Evolutionary conservation across 2,888 invertebrate species (phyloP).

Genomic region (Drosophila lacicola): DNA sequence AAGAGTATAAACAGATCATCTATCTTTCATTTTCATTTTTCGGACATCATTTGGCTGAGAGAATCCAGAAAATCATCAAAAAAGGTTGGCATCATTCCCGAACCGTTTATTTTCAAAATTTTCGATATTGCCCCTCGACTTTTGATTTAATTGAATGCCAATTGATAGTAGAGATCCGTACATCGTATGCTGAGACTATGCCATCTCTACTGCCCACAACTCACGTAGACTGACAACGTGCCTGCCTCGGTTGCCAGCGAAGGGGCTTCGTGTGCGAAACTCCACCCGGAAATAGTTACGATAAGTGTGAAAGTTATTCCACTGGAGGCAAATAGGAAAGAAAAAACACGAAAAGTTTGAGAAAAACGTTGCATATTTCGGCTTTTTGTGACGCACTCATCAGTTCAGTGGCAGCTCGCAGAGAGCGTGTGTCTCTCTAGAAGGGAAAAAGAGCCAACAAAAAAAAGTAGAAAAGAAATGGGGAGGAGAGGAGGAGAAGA

Average conservation of each 20-base stretch:
- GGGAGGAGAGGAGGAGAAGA: not conserved
- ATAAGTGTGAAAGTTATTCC: conserved; percentile 28
- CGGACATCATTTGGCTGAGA: no score
- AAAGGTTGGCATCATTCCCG: no score
- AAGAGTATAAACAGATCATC: no score
- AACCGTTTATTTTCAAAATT: no score
- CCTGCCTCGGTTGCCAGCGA: not conserved
- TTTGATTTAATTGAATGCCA: no score
- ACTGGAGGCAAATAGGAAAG: conserved; percentile 17
- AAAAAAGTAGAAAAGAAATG: not conserved
- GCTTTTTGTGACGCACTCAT: conserved; percentile 13
- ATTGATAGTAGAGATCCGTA: no score
- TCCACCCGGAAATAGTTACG: conserved; percentile 20
- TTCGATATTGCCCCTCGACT: no score
- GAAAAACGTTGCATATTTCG: conserved; percentile 19
- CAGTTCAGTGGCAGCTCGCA: not conserved
- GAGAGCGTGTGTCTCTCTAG: not conserved
- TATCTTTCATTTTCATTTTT: no score
- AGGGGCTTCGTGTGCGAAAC: conserved; percentile 8
- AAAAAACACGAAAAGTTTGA: not conserved
- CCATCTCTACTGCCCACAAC: conserved; percentile 1
- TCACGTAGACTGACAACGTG: not conserved
- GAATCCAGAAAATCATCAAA: no score
- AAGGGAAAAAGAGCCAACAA: not conserved
- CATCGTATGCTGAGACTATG: not conserved